phyloP scores from a whole-genome alignment of 2,113 vertebrate species.

The Shinisaurus crocodilurus region DNA sequence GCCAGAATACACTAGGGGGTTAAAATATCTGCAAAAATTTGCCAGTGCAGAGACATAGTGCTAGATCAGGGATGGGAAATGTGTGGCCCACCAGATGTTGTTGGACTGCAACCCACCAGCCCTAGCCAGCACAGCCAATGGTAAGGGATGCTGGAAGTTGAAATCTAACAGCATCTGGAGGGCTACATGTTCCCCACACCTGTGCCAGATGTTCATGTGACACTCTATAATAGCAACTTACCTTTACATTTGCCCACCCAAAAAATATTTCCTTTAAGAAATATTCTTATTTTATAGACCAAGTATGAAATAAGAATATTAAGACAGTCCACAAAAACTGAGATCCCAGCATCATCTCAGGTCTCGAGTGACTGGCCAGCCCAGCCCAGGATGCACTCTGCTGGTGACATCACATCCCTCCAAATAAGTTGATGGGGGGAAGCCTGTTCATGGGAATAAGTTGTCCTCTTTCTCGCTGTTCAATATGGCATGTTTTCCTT shows the following conservation, averaged over 20 bases:
- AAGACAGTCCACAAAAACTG: background rate
- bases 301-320: conserved; percentile 37
- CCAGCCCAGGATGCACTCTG: conserved; percentile 22
- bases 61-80: background rate
- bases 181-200: too few relatives aligned
- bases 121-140: too few relatives aligned
- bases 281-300: conserved; percentile 37
- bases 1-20: background rate
- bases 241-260: background rate
- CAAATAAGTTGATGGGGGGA: background rate
- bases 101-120: too few relatives aligned
- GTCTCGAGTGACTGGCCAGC: background rate
- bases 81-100: too few relatives aligned
- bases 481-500: conserved; percentile 20
- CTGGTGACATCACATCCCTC: conserved; percentile 22
- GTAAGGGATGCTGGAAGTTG: too few relatives aligned
- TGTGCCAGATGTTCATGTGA: background rate
- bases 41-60: background rate
- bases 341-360: background rate
- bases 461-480: background rate
- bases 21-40: background rate
- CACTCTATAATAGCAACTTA: conserved; percentile 15
- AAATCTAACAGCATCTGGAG: too few relatives aligned
- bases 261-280: background rate
- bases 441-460: background rate